Evolutionary conservation across 2,888 invertebrate genomes (phyloP).

Genomic region (Parnassius apollo): DNA sequence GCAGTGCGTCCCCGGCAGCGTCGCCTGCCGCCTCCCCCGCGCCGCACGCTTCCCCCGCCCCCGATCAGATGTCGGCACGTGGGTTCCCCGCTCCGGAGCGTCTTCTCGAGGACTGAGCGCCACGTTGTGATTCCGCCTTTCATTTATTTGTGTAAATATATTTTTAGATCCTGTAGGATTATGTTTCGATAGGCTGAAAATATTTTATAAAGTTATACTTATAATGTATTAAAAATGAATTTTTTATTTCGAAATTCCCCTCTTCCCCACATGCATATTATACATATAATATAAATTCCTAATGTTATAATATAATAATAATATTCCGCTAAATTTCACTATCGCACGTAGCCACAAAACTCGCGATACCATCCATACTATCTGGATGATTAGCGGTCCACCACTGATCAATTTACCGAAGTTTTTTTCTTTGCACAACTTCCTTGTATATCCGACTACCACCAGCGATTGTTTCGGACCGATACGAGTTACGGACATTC

Average conservation of each 20-base stretch:
- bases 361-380: too few relatives aligned
- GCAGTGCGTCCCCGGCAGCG: constrained; percentile 65
- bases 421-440: too few relatives aligned
- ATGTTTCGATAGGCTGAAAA: constrained; percentile 76
- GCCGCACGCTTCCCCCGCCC: constrained; percentile 50
- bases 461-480: too few relatives aligned
- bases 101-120: constrained; percentile 53
- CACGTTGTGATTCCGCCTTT: constrained; percentile 55
- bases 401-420: too few relatives aligned
- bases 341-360: too few relatives aligned
- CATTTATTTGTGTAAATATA: constrained; percentile 67
- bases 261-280: too few relatives aligned
- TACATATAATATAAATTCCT: too few relatives aligned
- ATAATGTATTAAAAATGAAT: constrained; percentile 31
- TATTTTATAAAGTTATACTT: constrained; percentile 80
- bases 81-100: constrained; percentile 47
- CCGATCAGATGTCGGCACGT: constrained; percentile 50
- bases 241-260: constrained; percentile 9
- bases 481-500: too few relatives aligned
- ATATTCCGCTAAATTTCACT: too few relatives aligned
- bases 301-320: too few relatives aligned
- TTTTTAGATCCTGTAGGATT: constrained; percentile 69
- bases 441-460: too few relatives aligned
- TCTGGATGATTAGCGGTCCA: too few relatives aligned
- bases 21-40: constrained; percentile 68